A percentile compares a stretch with the other conserved stretches of the same genome.
These are phyloP conservation scores for Apostichopus parvimensis DNA, from an alignment of 35 echinoderm and acorn worm genomes.

Conservation along the genomic window DNA sequence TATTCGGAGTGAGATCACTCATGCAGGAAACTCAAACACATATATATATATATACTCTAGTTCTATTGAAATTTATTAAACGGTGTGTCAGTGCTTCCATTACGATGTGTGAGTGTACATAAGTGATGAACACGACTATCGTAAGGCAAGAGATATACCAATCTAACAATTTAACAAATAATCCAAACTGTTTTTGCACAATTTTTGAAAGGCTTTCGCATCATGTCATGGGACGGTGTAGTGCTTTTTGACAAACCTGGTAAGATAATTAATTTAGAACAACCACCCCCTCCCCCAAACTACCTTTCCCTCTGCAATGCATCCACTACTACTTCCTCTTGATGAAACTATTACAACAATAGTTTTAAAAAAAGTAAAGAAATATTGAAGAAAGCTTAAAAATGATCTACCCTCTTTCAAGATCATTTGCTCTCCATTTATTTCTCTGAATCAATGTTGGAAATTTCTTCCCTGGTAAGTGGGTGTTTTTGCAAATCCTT, in stretches of 20 bases:
- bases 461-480: background rate
- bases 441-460: background rate
- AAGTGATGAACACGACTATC: too few relatives aligned
- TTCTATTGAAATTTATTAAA: too few relatives aligned
- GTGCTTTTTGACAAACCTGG: constrained; percentile 54
- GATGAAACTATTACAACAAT: too few relatives aligned
- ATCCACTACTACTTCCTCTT: background rate
- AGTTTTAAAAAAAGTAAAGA: too few relatives aligned
- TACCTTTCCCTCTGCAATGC: background rate
- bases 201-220: constrained; percentile 39
- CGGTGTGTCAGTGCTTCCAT: too few relatives aligned
- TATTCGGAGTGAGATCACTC: too few relatives aligned
- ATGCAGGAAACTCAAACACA: too few relatives aligned
- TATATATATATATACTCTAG: background rate
- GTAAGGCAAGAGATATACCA: too few relatives aligned
- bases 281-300: background rate
- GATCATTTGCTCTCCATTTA: background rate
- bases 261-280: constrained; percentile 13
- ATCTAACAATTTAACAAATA: background rate
- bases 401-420: too few relatives aligned
- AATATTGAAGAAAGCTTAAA: too few relatives aligned
- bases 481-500: background rate
- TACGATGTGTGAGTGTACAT: too few relatives aligned
- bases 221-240: constrained; percentile 45
- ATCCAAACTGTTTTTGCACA: constrained; percentile 24